A percentile compares a stretch with the other conserved stretches of the same genome.
phyloP scores from a whole-genome alignment of 2,888 invertebrate species.

The Corythucha ciliata region DNA sequence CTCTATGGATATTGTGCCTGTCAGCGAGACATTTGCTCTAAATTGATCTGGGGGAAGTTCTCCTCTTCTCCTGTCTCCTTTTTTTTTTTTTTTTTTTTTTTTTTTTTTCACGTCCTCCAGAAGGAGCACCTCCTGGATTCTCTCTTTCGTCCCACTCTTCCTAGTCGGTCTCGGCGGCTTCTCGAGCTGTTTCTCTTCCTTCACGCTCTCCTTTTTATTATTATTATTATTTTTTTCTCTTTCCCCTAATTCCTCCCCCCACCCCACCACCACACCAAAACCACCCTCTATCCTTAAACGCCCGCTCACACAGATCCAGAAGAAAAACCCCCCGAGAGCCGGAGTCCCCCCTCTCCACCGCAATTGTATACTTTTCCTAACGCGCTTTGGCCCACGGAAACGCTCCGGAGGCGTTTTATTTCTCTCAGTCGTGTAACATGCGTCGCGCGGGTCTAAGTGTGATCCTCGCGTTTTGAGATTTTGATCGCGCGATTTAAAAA shows the following conservation, averaged over 20 bases:
- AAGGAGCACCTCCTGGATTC: slow-evolving; percentile 2
- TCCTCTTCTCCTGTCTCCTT: too few relatives aligned
- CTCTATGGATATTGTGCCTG: slow-evolving; percentile 26
- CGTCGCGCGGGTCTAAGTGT: slow-evolving; percentile 19
- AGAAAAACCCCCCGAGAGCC: slow-evolving; percentile 5
- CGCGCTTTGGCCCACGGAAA: too few relatives aligned
- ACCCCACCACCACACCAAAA: slow-evolving; percentile 1
- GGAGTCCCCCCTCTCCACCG: too few relatives aligned
- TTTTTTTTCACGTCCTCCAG: neutral
- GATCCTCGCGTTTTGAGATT: neutral
- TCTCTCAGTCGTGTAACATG: slow-evolving; percentile 24
- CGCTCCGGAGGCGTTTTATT: slow-evolving; percentile 19
- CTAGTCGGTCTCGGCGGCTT: neutral
- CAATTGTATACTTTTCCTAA: too few relatives aligned
- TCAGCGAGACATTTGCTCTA: slow-evolving; percentile 26
- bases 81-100: neutral
- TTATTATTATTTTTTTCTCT: neutral
- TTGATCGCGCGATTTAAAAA: neutral
- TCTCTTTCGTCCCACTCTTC: slow-evolving; percentile 15
- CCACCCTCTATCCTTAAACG: neutral
- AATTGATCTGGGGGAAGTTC: slow-evolving; percentile 19
- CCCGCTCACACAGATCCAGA: slow-evolving; percentile 14
- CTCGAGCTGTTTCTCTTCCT: neutral
- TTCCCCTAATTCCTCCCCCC: neutral
- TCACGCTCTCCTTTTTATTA: neutral